Evolutionary conservation across 2,113 vertebrate genomes (phyloP).

Genomic region (Fregetta grallaria): DNA sequence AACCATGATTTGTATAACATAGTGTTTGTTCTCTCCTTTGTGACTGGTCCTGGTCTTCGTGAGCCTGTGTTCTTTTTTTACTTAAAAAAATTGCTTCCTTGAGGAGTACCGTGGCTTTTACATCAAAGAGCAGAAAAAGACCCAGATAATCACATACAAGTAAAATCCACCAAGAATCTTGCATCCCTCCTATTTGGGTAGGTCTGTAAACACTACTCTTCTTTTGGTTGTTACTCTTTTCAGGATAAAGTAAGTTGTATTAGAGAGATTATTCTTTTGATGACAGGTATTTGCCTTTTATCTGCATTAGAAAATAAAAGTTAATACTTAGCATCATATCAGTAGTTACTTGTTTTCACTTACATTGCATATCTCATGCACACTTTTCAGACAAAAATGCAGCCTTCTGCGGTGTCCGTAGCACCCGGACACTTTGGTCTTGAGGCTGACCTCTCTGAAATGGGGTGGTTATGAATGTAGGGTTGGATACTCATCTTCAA

Average conservation of each 20-base stretch:
- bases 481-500: neutral
- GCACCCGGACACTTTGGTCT: neutral
- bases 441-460: neutral
- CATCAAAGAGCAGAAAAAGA: neutral
- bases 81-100: neutral
- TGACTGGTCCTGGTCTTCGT: neutral
- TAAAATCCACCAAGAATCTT: neutral
- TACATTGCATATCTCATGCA: neutral
- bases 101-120: neutral
- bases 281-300: neutral
- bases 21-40: neutral
- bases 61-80: neutral
- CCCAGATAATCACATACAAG: neutral
- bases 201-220: neutral
- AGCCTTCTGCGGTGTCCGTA: neutral
- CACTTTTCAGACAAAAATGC: neutral
- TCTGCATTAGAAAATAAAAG: neutral
- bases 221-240: neutral
- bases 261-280: neutral
- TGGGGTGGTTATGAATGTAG: rapidly evolving
- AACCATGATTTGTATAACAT: neutral
- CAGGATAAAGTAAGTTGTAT: neutral
- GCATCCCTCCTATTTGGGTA: neutral
- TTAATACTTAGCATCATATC: neutral
- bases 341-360: neutral